phyloP scores from a whole-genome alignment of 1,140 invertebrate genomes.

The Adoxophyes honmai region DNA sequence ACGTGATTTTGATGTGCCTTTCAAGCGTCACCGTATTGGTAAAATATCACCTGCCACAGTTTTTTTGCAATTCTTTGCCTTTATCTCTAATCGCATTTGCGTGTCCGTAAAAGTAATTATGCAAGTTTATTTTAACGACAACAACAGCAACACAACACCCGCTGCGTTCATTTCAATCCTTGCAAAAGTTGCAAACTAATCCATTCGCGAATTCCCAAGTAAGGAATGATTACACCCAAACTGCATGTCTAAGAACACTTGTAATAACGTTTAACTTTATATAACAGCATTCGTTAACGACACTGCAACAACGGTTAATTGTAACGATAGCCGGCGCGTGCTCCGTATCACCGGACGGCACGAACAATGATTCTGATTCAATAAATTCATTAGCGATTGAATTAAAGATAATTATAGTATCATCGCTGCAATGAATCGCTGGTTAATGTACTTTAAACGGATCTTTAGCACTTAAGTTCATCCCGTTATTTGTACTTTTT shows the following conservation, averaged over 20 bases:
- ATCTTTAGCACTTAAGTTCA: neutral
- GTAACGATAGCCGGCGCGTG: neutral
- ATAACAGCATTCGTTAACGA: neutral
- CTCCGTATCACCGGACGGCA: neutral
- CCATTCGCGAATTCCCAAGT: too few species aligned
- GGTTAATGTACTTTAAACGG: neutral
- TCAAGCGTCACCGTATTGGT: too few species aligned
- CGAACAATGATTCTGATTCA: conserved; percentile 6
- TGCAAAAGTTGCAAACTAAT: too few species aligned
- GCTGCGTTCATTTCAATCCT: too few species aligned
- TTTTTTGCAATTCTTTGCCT: too few species aligned
- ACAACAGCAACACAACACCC: too few species aligned
- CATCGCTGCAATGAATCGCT: neutral
- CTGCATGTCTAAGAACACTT: neutral
- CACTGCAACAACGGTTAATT: neutral
- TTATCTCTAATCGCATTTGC: too few species aligned
- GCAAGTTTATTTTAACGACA: too few species aligned
- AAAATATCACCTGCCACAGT: too few species aligned
- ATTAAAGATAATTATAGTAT: conserved; percentile 4
- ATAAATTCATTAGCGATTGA: neutral
- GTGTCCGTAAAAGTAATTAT: too few species aligned
- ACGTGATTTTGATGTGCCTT: too few species aligned
- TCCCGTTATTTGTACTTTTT: too few species aligned
- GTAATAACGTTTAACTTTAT: neutral
- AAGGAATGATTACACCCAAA: neutral